Evolutionary conservation across 2,797 vertebrate genomes (phyloP).

Genomic region (Borostomias antarcticus): DNA sequence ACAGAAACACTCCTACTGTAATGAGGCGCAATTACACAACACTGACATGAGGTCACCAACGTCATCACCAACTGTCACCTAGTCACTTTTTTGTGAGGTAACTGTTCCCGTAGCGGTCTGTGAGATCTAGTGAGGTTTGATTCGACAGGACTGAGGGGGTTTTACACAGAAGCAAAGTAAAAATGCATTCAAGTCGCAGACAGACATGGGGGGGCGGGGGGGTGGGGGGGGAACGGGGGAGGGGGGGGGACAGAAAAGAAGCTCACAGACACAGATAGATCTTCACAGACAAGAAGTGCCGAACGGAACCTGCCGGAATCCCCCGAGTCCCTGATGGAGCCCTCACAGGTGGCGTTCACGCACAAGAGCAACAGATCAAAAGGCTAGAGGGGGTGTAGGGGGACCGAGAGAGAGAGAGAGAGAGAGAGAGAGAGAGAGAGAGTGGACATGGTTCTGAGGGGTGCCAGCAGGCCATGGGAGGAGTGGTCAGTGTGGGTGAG

Average conservation of each 20-base stretch:
- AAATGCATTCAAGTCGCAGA: slow-evolving; percentile 99
- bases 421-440: slow-evolving; percentile 34
- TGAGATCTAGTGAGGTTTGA: slow-evolving; percentile 34
- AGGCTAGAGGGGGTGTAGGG: slow-evolving; percentile 79
- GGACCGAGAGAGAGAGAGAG: slow-evolving; percentile 72
- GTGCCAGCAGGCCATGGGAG: slow-evolving; percentile 7
- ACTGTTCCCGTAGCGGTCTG: slow-evolving; percentile 81
- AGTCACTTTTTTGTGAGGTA: slow-evolving; percentile 11
- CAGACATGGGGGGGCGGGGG: no score
- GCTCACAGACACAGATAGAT: slow-evolving; percentile 78
- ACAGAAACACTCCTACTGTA: slow-evolving; percentile 45
- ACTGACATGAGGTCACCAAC: background rate
- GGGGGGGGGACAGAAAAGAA: slow-evolving; percentile 71
- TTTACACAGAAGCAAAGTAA: slow-evolving; percentile 98
- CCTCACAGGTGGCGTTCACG: slow-evolving; percentile 83
- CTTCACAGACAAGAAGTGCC: slow-evolving; percentile 81
- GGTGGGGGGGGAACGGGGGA: no score
- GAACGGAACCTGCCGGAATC: slow-evolving; percentile 76
- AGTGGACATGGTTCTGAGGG: slow-evolving; percentile 19
- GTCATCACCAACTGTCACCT: background rate
- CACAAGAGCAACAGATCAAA: slow-evolving; percentile 86
- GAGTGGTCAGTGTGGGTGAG: background rate
- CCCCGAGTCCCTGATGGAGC: slow-evolving; percentile 82
- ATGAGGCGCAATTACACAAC: background rate
- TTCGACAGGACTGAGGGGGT: slow-evolving; percentile 73